Conservation (phyloP, 2,888 invertebrate species). For the Drosophila rubida region DNA sequence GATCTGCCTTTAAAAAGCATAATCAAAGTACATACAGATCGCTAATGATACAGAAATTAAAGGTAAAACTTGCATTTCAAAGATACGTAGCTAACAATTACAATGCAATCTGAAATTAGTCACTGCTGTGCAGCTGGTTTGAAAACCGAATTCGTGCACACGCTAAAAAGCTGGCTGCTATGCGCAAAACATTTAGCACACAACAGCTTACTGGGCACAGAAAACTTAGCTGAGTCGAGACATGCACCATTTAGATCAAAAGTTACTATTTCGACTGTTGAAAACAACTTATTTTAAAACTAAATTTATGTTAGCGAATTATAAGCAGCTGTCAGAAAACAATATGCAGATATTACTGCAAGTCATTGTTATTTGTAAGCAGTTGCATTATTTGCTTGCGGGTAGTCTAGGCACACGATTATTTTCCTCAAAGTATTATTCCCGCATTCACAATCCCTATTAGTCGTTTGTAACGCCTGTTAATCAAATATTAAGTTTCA, state of each 20-base stretch:
- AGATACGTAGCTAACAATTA: not conserved
- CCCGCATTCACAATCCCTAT: not conserved
- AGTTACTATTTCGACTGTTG: not conserved
- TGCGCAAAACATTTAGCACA: not conserved
- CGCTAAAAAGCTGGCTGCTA: constrained; percentile 7
- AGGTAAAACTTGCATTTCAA: not conserved
- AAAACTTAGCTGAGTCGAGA: constrained; percentile 16
- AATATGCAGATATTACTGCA: not conserved
- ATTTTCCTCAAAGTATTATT: not conserved
- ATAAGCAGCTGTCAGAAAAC: too few species aligned
- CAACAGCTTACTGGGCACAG: not conserved
- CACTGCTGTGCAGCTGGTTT: not conserved
- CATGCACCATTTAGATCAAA: not conserved
- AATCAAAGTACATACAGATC: too few species aligned
- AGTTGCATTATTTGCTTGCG: not conserved
- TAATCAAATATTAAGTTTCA: not conserved
- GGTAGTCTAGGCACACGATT: not conserved
- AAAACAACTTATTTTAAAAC: not conserved
- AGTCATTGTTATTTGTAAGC: too few species aligned
- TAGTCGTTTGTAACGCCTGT: not conserved
- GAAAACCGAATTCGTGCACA: not conserved
- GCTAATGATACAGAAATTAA: not conserved
- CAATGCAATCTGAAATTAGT: not conserved
- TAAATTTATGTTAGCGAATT: not conserved
- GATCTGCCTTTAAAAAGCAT: too few species aligned